phyloP scores from a whole-genome alignment of 2,888 invertebrate species.

The Metellina segmentata region DNA sequence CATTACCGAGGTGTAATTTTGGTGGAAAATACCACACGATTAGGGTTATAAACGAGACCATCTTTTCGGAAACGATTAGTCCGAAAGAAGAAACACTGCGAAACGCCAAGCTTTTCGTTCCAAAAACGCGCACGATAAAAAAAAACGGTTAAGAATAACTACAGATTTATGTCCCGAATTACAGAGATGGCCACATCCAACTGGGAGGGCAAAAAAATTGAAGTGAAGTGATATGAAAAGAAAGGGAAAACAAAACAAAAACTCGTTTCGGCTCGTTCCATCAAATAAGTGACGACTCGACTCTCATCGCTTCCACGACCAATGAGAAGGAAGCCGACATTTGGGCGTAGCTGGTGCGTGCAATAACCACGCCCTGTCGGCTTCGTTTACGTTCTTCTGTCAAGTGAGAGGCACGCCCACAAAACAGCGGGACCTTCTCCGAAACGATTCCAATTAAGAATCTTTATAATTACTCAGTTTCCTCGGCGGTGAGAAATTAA shows the following conservation, averaged over 20 bases:
- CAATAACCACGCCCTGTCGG: slow-evolving; percentile 73
- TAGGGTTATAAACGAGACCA: slow-evolving; percentile 3
- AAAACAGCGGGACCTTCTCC: background rate
- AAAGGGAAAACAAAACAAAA: slow-evolving; percentile 41
- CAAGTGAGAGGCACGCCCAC: slow-evolving; percentile 61
- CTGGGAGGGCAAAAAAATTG: background rate
- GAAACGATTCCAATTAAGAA: slow-evolving; percentile 56
- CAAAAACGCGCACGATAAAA: background rate
- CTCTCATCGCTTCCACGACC: slow-evolving; percentile 70
- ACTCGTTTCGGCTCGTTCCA: slow-evolving; percentile 34
- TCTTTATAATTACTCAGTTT: slow-evolving; percentile 72
- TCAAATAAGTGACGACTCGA: slow-evolving; percentile 46
- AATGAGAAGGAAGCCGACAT: slow-evolving; percentile 73
- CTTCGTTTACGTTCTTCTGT: slow-evolving; percentile 63
- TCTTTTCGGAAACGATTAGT: slow-evolving; percentile 6
- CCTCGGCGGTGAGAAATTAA: slow-evolving; percentile 69
- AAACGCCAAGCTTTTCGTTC: background rate
- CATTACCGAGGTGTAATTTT: slow-evolving; percentile 33
- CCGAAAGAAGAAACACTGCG: background rate
- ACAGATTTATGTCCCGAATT: slow-evolving; percentile 47
- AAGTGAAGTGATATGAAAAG: background rate
- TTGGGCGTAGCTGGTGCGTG: slow-evolving; percentile 72
- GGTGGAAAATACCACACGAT: slow-evolving; percentile 27
- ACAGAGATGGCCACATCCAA: background rate
- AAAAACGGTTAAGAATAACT: background rate